These are phyloP conservation scores for Baronia brevicornis DNA, from an alignment of 2,888 invertebrate species.

Conservation along the genomic window DNA sequence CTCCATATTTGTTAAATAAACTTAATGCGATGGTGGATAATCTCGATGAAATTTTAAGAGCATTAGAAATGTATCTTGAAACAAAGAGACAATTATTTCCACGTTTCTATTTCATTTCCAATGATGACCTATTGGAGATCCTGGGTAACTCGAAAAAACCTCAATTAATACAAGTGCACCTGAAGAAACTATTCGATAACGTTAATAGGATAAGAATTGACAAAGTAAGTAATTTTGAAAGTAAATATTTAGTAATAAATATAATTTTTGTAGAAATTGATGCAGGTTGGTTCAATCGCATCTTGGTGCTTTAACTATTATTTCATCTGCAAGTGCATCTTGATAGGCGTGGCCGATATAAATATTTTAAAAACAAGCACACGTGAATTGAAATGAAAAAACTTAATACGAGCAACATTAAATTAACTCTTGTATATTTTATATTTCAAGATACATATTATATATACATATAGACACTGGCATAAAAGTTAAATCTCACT, in stretches of 20 bases:
- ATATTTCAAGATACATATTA: too few species aligned
- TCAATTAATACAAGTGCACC: constrained; percentile 86
- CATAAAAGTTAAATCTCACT: too few species aligned
- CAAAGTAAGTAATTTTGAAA: constrained; percentile 62
- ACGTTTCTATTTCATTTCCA: constrained; percentile 79
- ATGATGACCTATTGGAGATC: constrained; percentile 85
- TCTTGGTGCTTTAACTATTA: too few species aligned
- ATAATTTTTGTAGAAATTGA: too few species aligned
- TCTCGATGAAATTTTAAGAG: constrained; percentile 87
- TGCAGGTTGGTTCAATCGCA: too few species aligned
- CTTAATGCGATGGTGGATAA: constrained; percentile 83
- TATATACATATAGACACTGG: too few species aligned
- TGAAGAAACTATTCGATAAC: constrained; percentile 93
- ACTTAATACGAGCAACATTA: too few species aligned
- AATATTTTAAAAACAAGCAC: neutral
- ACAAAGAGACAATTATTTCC: constrained; percentile 92
- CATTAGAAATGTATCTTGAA: constrained; percentile 90
- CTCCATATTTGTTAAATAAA: constrained; percentile 78
- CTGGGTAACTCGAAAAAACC: constrained; percentile 91
- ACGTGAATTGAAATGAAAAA: too few species aligned
- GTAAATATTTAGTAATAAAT: neutral
- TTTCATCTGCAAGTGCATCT: too few species aligned
- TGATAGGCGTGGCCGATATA: too few species aligned
- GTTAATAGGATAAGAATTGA: constrained; percentile 82
- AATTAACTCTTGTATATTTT: too few species aligned